These are phyloP conservation scores for Troglohyphantes excavatus DNA, from an alignment of 2,888 invertebrate genomes.

Conservation along the genomic window DNA sequence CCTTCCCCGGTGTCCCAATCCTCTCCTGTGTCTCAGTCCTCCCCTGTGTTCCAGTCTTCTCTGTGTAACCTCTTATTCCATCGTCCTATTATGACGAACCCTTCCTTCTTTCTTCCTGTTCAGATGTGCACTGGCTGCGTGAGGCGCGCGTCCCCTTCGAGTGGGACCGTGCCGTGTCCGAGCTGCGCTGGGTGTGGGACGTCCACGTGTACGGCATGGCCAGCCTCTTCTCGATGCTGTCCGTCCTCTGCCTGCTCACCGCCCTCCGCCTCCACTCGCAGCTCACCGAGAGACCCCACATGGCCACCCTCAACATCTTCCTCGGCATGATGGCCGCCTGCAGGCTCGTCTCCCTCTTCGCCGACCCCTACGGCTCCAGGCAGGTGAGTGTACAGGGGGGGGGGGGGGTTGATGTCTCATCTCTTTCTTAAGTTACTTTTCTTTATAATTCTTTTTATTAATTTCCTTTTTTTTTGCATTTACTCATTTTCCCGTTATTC, in stretches of 20 bases:
- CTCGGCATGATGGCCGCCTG: constrained; percentile 85
- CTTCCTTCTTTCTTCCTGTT: background rate
- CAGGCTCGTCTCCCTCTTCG: constrained; percentile 84
- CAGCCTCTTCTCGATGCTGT: constrained; percentile 85
- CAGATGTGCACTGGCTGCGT: constrained; percentile 42
- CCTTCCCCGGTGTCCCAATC: too few species aligned
- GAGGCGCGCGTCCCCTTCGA: constrained; percentile 81
- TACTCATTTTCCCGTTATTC: too few species aligned
- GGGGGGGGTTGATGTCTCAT: too few species aligned
- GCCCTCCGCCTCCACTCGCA: constrained; percentile 85
- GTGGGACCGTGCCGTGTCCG: constrained; percentile 81
- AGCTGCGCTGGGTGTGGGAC: constrained; percentile 84
- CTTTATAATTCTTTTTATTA: too few species aligned
- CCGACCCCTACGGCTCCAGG: constrained; percentile 85
- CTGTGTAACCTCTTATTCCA: too few species aligned
- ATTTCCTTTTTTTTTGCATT: too few species aligned
- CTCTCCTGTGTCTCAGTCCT: too few species aligned
- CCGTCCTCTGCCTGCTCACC: constrained; percentile 85
- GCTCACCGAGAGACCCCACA: constrained; percentile 84
- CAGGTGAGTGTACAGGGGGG: constrained; percentile 83
- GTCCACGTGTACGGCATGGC: constrained; percentile 85
- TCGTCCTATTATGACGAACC: too few species aligned
- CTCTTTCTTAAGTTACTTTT: too few species aligned
- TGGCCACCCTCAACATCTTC: constrained; percentile 85
- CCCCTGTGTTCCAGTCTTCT: too few species aligned